A percentile compares a stretch with the other conserved stretches of the same genome.
Conservation (phyloP, 2,113 vertebrate species). For the Oxygymnocypris stewartii region DNA sequence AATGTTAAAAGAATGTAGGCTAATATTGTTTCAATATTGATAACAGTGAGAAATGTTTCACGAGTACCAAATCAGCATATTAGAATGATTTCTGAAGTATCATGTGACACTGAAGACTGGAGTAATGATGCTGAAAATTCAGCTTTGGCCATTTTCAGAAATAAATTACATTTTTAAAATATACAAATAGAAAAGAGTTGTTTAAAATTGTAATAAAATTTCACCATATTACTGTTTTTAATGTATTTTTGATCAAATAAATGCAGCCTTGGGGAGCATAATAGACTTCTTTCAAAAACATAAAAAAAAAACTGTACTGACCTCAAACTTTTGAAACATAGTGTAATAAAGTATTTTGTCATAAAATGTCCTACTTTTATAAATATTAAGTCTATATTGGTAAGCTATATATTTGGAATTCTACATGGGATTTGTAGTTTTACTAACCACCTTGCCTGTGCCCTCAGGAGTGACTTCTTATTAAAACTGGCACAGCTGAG, state of each 20-base stretch:
- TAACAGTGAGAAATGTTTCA: not conserved
- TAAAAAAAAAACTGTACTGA: not conserved
- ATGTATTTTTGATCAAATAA: not conserved
- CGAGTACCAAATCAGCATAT: not conserved
- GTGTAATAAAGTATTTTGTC: not conserved
- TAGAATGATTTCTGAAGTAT: not conserved
- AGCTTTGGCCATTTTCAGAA: not conserved
- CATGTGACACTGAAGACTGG: not conserved
- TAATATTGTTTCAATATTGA: not conserved
- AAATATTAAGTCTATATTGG: too few relatives aligned
- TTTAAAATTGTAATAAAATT: not conserved
- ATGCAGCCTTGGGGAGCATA: not conserved
- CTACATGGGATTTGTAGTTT: not conserved
- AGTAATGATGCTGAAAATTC: not conserved
- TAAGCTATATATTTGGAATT: not conserved
- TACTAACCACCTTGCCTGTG: not conserved
- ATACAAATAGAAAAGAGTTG: not conserved
- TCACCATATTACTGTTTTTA: not conserved
- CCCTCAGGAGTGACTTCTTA: conserved; percentile 81
- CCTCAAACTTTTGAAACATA: not conserved
- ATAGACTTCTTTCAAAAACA: not conserved
- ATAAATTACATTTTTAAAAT: not conserved
- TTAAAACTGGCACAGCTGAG: conserved; percentile 81
- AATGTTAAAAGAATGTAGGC: not conserved
- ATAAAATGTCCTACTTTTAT: not conserved